A percentile compares a stretch with the other conserved stretches of the same genome.
Conservation (phyloP, 2,797 vertebrate species). For the Danio aesculapii region DNA sequence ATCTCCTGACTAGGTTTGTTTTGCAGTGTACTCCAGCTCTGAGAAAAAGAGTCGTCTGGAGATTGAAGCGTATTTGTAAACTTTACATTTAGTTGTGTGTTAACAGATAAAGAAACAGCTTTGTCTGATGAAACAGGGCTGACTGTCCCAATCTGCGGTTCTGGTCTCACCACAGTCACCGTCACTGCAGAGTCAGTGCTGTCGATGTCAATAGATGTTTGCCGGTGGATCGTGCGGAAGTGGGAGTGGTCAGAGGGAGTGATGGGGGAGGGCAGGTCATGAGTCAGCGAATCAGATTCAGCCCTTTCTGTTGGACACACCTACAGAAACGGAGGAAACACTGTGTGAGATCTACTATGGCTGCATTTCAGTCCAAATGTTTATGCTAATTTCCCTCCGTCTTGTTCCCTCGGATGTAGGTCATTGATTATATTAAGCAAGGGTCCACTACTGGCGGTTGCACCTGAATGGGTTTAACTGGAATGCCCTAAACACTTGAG, state of each 20-base stretch:
- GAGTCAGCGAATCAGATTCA: slow-evolving; percentile 59
- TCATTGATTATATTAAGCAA: no score
- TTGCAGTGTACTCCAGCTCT: slow-evolving; percentile 11
- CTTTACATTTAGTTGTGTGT: slow-evolving; percentile 31
- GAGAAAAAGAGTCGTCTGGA: neutral
- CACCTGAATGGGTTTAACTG: no score
- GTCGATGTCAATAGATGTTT: slow-evolving; percentile 77
- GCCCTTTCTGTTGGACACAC: slow-evolving; percentile 71
- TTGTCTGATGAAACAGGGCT: slow-evolving; percentile 52
- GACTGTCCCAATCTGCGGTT: slow-evolving; percentile 69
- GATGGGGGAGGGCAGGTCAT: slow-evolving; percentile 45
- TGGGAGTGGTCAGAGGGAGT: slow-evolving; percentile 62
- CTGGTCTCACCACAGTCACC: slow-evolving; percentile 76
- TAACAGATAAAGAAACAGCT: slow-evolving; percentile 53
- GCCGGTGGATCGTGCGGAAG: slow-evolving; percentile 79
- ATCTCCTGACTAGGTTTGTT: neutral
- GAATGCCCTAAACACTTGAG: no score
- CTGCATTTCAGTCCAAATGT: no score
- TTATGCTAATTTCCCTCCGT: no score
- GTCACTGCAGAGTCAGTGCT: slow-evolving; percentile 54
- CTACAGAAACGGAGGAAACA: slow-evolving; percentile 60
- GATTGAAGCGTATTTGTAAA: slow-evolving; percentile 3
- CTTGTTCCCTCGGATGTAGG: no score
- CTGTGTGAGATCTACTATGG: neutral
- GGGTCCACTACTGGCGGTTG: no score